These are phyloP conservation scores for Pseudomyrmex pallidus DNA, from an alignment of 1,140 invertebrate genomes.

Conservation along the genomic window DNA sequence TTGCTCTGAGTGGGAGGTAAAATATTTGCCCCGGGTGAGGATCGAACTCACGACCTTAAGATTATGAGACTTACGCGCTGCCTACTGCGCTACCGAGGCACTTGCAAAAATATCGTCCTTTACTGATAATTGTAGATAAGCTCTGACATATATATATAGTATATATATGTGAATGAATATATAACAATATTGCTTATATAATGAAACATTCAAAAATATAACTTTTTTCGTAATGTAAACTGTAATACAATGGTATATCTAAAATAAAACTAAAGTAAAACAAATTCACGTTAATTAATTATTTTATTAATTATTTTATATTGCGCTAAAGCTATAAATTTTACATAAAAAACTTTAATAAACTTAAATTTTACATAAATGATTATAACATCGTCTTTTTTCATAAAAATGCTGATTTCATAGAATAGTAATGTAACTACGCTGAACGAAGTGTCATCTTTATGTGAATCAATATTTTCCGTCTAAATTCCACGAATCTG, in stretches of 20 bases:
- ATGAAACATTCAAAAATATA: too few relatives aligned
- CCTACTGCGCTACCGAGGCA: conserved; percentile 96
- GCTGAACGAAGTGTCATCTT: not conserved
- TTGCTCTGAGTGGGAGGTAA: conserved; percentile 77
- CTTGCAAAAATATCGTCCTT: not conserved
- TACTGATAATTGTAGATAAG: not conserved
- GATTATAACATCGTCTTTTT: not conserved
- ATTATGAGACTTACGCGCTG: conserved; percentile 99
- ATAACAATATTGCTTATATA: too few relatives aligned
- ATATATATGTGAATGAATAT: too few relatives aligned
- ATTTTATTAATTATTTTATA: too few relatives aligned
- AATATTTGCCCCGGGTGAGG: conserved; percentile 94
- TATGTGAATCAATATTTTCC: not conserved
- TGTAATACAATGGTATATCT: too few relatives aligned
- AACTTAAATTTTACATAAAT: too few relatives aligned
- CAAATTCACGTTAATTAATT: too few relatives aligned
- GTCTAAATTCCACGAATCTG: not conserved
- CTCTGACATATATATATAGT: too few relatives aligned
- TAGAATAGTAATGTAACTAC: not conserved
- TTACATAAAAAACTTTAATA: too few relatives aligned
- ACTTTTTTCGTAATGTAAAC: too few relatives aligned
- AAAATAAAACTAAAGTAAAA: too few relatives aligned
- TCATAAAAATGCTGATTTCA: not conserved
- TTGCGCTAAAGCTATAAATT: too few relatives aligned
- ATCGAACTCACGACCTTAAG: conserved; percentile 98